phyloP scores from a whole-genome alignment of 2,113 vertebrate species.

The Atherinomorus stipes region DNA sequence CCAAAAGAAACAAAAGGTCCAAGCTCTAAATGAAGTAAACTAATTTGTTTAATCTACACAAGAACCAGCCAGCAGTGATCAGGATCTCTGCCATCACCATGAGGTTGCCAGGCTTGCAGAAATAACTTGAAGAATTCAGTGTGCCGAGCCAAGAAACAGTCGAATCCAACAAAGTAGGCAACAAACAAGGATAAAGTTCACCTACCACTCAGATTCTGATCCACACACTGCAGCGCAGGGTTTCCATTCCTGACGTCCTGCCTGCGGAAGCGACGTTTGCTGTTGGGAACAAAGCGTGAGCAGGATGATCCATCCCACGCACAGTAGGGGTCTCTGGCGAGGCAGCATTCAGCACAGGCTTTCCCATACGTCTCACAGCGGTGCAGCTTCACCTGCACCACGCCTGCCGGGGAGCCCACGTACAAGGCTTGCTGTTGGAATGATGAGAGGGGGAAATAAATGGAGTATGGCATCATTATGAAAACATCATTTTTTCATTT shows the following conservation, averaged over 20 bases:
- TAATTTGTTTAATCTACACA: background rate
- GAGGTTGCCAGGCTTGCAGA: conserved; percentile 1
- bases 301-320: conserved; percentile 92
- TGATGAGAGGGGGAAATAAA: background rate
- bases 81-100: background rate
- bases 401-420: conserved; percentile 86
- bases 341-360: conserved; percentile 93
- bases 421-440: conserved; percentile 89
- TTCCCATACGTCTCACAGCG: conserved; percentile 90
- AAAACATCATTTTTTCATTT: background rate
- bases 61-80: background rate
- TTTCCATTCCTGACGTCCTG: conserved; percentile 88
- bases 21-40: background rate
- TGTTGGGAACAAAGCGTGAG: conserved; percentile 80
- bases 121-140: background rate
- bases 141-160: background rate
- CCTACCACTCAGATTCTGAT: conserved; percentile 90
- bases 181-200: background rate
- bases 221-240: conserved; percentile 89
- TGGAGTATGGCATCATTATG: background rate
- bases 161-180: background rate
- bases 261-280: conserved; percentile 87
- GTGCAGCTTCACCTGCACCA: conserved; percentile 90
- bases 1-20: background rate
- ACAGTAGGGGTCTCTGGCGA: conserved; percentile 95